A percentile compares a stretch with the other conserved stretches of the same genome.
These are phyloP conservation scores for Magallana angulata DNA, from an alignment of 1,140 invertebrate genomes.

Conservation along the genomic window DNA sequence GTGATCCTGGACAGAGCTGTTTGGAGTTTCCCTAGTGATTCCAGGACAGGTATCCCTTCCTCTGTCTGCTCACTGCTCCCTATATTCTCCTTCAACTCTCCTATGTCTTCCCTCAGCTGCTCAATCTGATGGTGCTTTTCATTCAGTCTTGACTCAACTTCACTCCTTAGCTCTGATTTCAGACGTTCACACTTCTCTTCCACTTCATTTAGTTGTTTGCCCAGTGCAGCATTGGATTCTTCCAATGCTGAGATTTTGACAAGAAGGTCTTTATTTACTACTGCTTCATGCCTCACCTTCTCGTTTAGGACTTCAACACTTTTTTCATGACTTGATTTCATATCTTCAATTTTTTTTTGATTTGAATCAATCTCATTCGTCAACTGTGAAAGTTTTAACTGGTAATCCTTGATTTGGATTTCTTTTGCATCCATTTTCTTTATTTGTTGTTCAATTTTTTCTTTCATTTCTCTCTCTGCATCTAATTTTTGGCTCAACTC, in stretches of 20 bases:
- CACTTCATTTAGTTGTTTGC: background rate
- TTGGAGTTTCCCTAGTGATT: background rate
- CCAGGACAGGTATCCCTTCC: background rate
- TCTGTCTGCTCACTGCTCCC: background rate
- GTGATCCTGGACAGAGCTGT: background rate
- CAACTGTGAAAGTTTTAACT: background rate
- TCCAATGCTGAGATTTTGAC: background rate
- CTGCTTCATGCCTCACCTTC: background rate
- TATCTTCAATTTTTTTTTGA: background rate
- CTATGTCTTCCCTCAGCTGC: constrained; percentile 30
- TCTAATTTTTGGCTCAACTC: background rate
- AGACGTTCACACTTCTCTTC: constrained; percentile 17
- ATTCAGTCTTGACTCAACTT: constrained; percentile 15
- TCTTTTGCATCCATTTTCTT: background rate
- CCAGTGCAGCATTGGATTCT: background rate
- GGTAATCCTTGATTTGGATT: background rate
- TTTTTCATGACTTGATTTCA: background rate
- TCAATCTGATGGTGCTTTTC: constrained; percentile 38
- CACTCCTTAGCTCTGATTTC: constrained; percentile 14
- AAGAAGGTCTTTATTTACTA: background rate
- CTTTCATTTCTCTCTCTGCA: background rate
- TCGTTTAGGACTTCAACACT: background rate
- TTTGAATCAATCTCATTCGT: background rate
- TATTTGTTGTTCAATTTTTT: background rate
- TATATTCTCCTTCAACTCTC: constrained; percentile 19